phyloP scores from a whole-genome alignment of 2,113 vertebrate genomes.

The Onychostruthus taczanowskii region DNA sequence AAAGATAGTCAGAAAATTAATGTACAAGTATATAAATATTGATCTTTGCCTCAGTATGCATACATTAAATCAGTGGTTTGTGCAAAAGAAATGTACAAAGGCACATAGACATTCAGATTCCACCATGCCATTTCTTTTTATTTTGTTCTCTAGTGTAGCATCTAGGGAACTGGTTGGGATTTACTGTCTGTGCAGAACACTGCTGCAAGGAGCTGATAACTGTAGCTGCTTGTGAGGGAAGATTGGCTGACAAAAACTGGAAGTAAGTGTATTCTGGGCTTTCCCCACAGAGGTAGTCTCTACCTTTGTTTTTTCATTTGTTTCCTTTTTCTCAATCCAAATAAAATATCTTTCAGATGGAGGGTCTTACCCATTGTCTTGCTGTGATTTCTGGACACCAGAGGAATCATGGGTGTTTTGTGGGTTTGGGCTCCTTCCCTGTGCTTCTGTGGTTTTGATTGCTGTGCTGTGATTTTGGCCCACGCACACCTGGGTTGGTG shows the following conservation, averaged over 20 bases:
- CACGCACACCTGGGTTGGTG: accelerated
- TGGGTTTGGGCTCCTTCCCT: background rate
- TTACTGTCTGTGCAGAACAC: accelerated
- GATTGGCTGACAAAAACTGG: background rate
- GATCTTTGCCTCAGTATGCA: background rate
- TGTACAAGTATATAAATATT: background rate
- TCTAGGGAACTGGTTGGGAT: background rate
- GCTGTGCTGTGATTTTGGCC: background rate
- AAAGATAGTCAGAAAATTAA: background rate
- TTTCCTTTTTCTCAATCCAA: background rate
- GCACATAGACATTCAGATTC: background rate
- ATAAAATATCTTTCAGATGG: background rate
- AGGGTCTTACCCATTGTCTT: background rate
- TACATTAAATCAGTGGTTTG: background rate
- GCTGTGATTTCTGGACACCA: background rate
- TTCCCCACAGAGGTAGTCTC: background rate
- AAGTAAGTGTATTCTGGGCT: background rate
- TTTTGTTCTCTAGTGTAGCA: background rate
- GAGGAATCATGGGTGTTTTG: background rate
- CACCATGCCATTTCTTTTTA: background rate
- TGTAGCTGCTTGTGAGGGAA: background rate
- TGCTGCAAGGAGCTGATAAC: background rate
- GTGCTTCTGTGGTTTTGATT: background rate
- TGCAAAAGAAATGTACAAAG: background rate
- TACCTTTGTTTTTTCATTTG: background rate